Percentiles rank a stretch among this genome's conserved stretches.
Evolutionary conservation across 2,113 vertebrate species (phyloP).

Genomic region (Sisor rabdophorus): DNA sequence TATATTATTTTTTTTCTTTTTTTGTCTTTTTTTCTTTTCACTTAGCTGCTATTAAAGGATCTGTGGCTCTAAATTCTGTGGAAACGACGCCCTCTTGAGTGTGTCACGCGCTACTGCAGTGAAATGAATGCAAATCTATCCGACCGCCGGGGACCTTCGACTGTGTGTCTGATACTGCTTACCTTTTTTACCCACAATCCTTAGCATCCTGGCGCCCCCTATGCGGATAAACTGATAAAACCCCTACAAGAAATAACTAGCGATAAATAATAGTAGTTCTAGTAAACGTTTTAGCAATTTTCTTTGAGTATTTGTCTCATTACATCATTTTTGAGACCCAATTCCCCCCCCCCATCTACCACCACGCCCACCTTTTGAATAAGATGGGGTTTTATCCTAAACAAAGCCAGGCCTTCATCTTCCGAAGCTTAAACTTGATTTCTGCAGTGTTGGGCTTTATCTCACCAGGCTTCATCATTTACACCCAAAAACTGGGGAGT

Average conservation of each 20-base stretch:
- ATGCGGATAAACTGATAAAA: not conserved
- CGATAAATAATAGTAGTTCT: not conserved
- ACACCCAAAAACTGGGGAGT: not conserved
- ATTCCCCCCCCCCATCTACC: too few species aligned
- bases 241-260: not conserved
- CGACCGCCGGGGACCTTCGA: not conserved
- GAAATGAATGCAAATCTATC: not conserved
- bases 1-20: too few species aligned
- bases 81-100: constrained; percentile 29
- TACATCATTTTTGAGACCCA: too few species aligned
- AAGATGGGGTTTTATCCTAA: too few species aligned
- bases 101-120: constrained; percentile 31
- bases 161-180: not conserved
- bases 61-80: constrained; percentile 22
- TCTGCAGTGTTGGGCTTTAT: not conserved
- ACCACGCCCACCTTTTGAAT: too few species aligned
- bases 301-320: too few species aligned
- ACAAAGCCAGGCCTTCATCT: not conserved
- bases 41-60: constrained; percentile 11
- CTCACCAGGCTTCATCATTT: not conserved
- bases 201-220: not conserved
- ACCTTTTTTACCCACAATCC: not conserved
- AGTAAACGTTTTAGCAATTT: too few species aligned
- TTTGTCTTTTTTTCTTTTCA: not conserved
- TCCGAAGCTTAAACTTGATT: not conserved